Conservation (phyloP, 2,888 invertebrate species). For the Zygaena filipendulae region DNA sequence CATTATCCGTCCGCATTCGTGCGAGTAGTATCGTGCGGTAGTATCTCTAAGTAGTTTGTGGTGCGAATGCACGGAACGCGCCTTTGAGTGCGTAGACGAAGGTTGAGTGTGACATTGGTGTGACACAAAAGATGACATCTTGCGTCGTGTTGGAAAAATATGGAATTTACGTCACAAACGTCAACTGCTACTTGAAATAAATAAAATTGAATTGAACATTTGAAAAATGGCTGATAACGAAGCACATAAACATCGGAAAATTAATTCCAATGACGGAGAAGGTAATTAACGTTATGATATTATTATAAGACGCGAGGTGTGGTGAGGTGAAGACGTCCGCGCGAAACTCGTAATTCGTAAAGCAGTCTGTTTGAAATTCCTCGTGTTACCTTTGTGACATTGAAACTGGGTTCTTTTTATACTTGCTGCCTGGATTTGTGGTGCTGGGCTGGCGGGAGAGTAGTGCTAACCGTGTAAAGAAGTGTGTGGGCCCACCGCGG, state of each 20-base stretch:
- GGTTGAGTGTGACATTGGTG: no score
- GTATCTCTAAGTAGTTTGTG: no score
- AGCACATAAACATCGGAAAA: slow-evolving; percentile 61
- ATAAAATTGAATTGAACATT: slow-evolving; percentile 59
- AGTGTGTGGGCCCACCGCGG: slow-evolving; percentile 21
- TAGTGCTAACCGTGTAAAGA: slow-evolving; percentile 31
- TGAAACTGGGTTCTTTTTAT: slow-evolving; percentile 67
- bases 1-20: no score
- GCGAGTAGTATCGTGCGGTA: no score
- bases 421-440: slow-evolving; percentile 64
- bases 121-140: no score
- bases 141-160: slow-evolving; percentile 63
- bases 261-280: slow-evolving; percentile 61
- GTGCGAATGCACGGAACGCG: no score
- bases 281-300: slow-evolving; percentile 61
- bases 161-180: slow-evolving; percentile 30
- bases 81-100: no score
- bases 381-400: slow-evolving; percentile 64
- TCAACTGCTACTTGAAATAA: slow-evolving; percentile 58
- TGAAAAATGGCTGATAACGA: slow-evolving; percentile 52
- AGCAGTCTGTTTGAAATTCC: slow-evolving; percentile 18
- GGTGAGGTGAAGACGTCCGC: slow-evolving; percentile 35
- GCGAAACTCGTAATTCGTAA: slow-evolving; percentile 21
- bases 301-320: slow-evolving; percentile 46
- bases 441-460: slow-evolving; percentile 49